Evolutionary conservation across 2,888 invertebrate genomes (phyloP), one percentile per base, ranked within the genome.

Genomic region (Ornithoptera alexandrae): DNA sequence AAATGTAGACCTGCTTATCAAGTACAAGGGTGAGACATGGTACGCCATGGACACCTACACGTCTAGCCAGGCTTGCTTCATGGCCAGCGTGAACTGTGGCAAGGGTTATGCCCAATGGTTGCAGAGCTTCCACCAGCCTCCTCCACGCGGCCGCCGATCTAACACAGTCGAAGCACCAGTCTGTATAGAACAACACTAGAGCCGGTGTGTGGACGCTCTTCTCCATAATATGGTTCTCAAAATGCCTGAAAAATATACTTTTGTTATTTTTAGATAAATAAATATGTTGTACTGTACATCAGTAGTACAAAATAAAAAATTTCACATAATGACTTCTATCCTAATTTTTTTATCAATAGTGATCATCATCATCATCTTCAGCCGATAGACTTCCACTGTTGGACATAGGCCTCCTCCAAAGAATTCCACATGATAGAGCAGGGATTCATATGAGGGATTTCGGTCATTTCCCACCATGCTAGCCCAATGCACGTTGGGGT

Each of bases 81-180:
- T 96, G 95, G 0, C 96, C 96, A 0, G 97, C 96, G 87, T 98
- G 97, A 0, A 91, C 91, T 0, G 97, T 97, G 0, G 95, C 97
- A 86, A 97, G 94, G 72, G 95, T 95, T 68, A 97, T 94, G 75
- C 98, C 98, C 57, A 96, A 84, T 0, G 97, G 97, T 82, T 97
- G 97, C 68, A 98, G 88, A 61, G 98, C 96, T 78, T 97, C 97
- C 59, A 97, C 95, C 66, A 98, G 92, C 73, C 97, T 94, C 65
- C 97, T 94, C 94, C 98, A 97, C 15, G 97, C 94, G 0, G 96
- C 96, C 62, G 98, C 97, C n/a, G 96, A 95, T 79, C 95, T 96
- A 73, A 97, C 95, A 85, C 98, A 99, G 64, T 97, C 95, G 85
- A 98, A 97, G 84, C 98, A 99, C 96, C 97, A 98, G 86, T 98